Conservation (phyloP, 1,140 invertebrate genomes). For the Caenorhabditis tropicalis region DNA sequence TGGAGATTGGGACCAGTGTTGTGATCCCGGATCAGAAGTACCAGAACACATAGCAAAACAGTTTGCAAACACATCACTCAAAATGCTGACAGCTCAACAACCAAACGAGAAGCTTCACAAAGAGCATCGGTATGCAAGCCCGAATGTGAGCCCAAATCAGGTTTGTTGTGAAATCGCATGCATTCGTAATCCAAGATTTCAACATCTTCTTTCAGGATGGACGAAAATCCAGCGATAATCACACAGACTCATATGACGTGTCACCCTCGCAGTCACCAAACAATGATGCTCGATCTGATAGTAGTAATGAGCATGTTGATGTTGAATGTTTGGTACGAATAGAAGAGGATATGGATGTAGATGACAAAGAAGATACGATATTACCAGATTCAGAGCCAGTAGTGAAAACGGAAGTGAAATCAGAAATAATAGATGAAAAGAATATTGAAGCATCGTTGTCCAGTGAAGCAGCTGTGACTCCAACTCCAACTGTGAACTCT, state of each 20-base stretch:
- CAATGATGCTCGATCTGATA: not conserved
- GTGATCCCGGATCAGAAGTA: not conserved
- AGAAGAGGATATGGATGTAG: conserved; percentile 12
- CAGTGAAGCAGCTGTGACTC: not conserved
- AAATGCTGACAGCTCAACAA: not conserved
- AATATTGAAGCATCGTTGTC: not conserved
- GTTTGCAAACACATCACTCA: not conserved
- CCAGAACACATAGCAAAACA: not conserved
- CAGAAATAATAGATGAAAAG: not conserved
- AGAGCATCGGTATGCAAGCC: not conserved
- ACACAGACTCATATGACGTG: conserved; percentile 30
- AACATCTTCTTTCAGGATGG: conserved; percentile 25
- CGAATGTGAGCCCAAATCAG: not conserved
- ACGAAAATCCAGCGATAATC: not conserved
- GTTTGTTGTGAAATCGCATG: not conserved
- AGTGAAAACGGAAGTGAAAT: not conserved
- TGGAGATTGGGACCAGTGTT: conserved; percentile 2
- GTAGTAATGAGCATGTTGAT: conserved; percentile 40
- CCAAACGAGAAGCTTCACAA: not conserved
- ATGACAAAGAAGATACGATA: conserved; percentile 25
- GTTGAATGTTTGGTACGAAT: not conserved
- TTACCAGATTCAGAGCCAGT: not conserved
- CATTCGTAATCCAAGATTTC: too few species aligned
- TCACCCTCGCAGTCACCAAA: conserved; percentile 34
- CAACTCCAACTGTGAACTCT: not conserved